Percentiles rank a stretch among this genome's conserved stretches.
phyloP scores from a whole-genome alignment of 2,797 vertebrate species.

The Diplodus puntazzo region DNA sequence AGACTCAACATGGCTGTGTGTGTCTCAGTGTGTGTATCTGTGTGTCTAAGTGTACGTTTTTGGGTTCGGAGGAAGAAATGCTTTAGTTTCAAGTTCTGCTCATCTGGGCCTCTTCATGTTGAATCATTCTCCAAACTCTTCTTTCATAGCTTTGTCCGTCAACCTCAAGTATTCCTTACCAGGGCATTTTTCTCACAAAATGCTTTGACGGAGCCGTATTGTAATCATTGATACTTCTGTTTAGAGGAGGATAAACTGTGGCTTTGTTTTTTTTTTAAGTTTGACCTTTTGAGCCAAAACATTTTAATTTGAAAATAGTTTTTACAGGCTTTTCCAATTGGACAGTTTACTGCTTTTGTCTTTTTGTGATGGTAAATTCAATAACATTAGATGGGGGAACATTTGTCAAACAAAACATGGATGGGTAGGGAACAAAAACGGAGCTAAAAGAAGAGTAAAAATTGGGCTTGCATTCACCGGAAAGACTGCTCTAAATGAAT shows the following conservation, averaged over 20 bases:
- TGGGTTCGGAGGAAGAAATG: slow-evolving; percentile 62
- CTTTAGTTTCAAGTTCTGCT: slow-evolving; percentile 53
- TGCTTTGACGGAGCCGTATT: slow-evolving; percentile 25
- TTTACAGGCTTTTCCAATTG: neutral
- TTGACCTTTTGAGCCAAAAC: neutral
- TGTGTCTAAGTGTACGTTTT: slow-evolving; percentile 49
- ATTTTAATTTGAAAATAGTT: neutral
- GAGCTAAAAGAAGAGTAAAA: too few species aligned
- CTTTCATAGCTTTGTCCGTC: slow-evolving; percentile 47
- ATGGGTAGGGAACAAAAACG: too few species aligned
- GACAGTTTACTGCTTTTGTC: neutral
- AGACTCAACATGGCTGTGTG: slow-evolving; percentile 67
- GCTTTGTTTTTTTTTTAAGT: neutral
- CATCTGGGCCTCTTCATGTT: slow-evolving; percentile 52
- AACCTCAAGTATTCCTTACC: slow-evolving; percentile 54
- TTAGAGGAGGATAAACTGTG: slow-evolving; percentile 4
- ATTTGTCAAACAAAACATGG: neutral
- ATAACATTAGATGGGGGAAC: neutral
- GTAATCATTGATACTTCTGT: slow-evolving; percentile 27
- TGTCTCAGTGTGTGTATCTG: slow-evolving; percentile 24
- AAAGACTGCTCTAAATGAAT: too few species aligned
- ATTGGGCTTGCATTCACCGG: too few species aligned
- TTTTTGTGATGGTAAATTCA: neutral
- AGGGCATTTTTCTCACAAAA: slow-evolving; percentile 26
- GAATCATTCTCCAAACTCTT: slow-evolving; percentile 51